Evolutionary conservation across 1,140 invertebrate genomes (phyloP), one percentile per base, ranked within the genome.

Genomic region (Drosophila simulans): DNA sequence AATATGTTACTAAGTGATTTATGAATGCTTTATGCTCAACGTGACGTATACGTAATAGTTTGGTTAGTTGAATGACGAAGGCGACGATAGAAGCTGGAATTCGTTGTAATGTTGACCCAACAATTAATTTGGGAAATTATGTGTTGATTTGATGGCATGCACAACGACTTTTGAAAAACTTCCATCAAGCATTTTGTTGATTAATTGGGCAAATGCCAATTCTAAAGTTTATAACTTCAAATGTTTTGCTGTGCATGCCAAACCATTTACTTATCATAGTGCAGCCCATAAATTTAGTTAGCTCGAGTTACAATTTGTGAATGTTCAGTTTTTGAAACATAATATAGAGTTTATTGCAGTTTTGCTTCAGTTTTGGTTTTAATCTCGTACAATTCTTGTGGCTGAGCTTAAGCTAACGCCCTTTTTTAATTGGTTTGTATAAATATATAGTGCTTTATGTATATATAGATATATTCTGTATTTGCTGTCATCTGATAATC

Each of bases 331-430:
- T 75, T 75, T 51, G 31, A 76, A 76, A 66, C 72, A 76, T 76
- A 76, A 81, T 70, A 74, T 77, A 69, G 65, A 86, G 78, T 88
- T 78, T 75, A 78, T 82, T 74, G 65, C 68, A 73, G 56, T 82
- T 88, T 43, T 48, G 80, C 72, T 46, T 77, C 34, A 58, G 60
- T 80, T 75, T 81, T 71, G 37, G 55, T 70, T 78, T 69, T 57
- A 58, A 71, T 71, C 43, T 78, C 52, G 58, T 71, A 77, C 72
- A 77, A 46, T 89, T 86, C 75, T 84, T 85, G 81, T 78, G 75
- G 74, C 66, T 77, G 52, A 84, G 69, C 69, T 80, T 77, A 71
- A 63, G 85, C 81, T 71, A 70, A 66, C 57, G 64, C 31, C 37
- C 68, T 22, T 60, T 52, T 62, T 54, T 73, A 74, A 66, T 55